Conservation (phyloP, 2,888 invertebrate genomes). For the Acleris sparsana region DNA sequence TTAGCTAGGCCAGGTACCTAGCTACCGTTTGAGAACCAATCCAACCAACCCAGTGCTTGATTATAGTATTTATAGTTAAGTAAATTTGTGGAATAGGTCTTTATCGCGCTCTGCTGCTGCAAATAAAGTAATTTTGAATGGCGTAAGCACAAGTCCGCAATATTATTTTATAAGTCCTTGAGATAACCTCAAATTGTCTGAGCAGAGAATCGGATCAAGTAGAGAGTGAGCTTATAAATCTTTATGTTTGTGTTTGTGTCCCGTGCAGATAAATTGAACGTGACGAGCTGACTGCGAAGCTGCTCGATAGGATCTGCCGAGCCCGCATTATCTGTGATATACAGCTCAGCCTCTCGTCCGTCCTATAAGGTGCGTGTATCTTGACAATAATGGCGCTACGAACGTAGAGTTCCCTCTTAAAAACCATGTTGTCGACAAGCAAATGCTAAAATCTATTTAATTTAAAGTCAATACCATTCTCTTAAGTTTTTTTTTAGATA, state of each 20-base stretch:
- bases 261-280: conserved; percentile 67
- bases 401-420: neutral
- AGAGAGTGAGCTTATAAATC: conserved; percentile 1
- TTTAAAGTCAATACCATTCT: conserved; percentile 17
- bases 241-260: conserved; percentile 39
- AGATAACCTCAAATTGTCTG: conserved; percentile 69
- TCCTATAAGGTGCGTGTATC: conserved; percentile 75
- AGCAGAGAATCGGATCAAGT: conserved; percentile 11
- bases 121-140: conserved; percentile 50
- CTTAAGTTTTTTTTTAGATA: no score
- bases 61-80: conserved; percentile 42
- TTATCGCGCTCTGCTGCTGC: conserved; percentile 52
- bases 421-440: conserved; percentile 7
- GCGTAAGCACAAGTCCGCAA: conserved; percentile 31
- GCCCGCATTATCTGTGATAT: conserved; percentile 84
- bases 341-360: conserved; percentile 84
- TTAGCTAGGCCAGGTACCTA: conserved; percentile 47
- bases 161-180: conserved; percentile 46
- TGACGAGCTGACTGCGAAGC: conserved; percentile 79
- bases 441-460: conserved; percentile 7
- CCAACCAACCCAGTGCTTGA: conserved; percentile 43
- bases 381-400: conserved; percentile 4
- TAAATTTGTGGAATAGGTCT: conserved; percentile 45
- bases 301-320: conserved; percentile 81
- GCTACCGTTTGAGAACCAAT: conserved; percentile 37